Conservation (phyloP, 2,113 vertebrate genomes). For the Asarcornis scutulata region DNA sequence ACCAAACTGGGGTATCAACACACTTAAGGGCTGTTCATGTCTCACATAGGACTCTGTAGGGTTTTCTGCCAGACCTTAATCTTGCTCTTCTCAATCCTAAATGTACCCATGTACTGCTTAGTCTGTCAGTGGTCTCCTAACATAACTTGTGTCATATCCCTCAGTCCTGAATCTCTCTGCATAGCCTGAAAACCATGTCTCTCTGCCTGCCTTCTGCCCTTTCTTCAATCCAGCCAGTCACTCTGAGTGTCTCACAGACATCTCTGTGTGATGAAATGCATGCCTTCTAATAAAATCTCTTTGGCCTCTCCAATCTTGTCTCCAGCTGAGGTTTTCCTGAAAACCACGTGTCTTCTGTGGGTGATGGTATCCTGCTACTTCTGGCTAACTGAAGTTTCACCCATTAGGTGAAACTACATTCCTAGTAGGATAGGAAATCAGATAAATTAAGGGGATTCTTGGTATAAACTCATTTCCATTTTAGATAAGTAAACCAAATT, state of each 20-base stretch:
- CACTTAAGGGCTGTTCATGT: background rate
- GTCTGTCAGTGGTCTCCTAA: background rate
- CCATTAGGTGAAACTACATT: background rate
- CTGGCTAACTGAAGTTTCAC: background rate
- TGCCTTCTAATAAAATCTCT: background rate
- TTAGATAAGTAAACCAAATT: background rate
- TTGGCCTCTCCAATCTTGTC: background rate
- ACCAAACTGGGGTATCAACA: background rate
- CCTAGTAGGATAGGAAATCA: background rate
- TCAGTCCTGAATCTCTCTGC: background rate
- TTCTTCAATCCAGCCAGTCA: background rate
- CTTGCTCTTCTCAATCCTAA: background rate
- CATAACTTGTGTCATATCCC: background rate
- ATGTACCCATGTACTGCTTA: background rate
- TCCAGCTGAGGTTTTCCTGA: background rate
- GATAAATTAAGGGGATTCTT: background rate
- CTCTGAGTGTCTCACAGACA: background rate
- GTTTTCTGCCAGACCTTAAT: background rate
- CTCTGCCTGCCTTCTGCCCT: background rate
- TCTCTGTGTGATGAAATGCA: background rate
- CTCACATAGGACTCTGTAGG: background rate
- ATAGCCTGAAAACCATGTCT: background rate
- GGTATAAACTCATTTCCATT: background rate
- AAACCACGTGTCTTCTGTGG: background rate
- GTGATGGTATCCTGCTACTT: background rate